Base-by-base conservation (phyloP, 92 coral and sea anemone genomes). In the Nematostella vectensis region DNA sequence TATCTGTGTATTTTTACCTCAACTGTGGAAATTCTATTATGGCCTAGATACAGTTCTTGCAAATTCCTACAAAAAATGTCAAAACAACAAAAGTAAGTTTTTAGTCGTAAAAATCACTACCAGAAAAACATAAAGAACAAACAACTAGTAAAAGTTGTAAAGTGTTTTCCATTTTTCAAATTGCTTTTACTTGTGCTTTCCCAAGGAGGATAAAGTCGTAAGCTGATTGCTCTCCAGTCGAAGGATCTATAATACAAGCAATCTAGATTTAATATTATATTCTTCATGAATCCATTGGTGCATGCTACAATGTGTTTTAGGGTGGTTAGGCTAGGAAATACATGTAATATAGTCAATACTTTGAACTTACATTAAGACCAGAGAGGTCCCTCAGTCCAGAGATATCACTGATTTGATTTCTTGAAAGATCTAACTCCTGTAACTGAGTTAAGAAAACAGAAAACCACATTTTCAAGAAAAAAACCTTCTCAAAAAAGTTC, bases 351-450 rank as follows among this genome's bases (percentile, higher is more conserved):
- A 33, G 8, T 33, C 8, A 15, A 33, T 15, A 6, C 15, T 15
- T 6, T 33, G 26, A 29, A 72, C 83, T 71, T 75, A 85, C 94
- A 36, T 56, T 73, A 15, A 85, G 49, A 36, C 39, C 54, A 12
- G 69, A 64, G 48, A 85, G 64, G 22, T 82, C 80, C 29, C 37
- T 71, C 25, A 91, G 65, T 1, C 96, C 96, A 30, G 93, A 68
- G 27, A 91, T 27, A 48, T 88, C 85, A 10, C 76, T 45, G 38
- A 91, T 59, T 27, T 63, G 71, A 55, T 91, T 91, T 50, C 83
- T 70, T 33, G 96, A 87, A n/a, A 86, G 50, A 61, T 91, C 98
- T 47, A 91, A 53, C 38, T 91, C 98, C 39, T 79, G 87, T 18
- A 91, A 54, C 87, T 84, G 40, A 17, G 54, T 6, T 33, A 6